Evolutionary conservation across 1,140 invertebrate species (phyloP), one percentile per base, ranked within the genome.

Genomic region (Ectropis grisescens): DNA sequence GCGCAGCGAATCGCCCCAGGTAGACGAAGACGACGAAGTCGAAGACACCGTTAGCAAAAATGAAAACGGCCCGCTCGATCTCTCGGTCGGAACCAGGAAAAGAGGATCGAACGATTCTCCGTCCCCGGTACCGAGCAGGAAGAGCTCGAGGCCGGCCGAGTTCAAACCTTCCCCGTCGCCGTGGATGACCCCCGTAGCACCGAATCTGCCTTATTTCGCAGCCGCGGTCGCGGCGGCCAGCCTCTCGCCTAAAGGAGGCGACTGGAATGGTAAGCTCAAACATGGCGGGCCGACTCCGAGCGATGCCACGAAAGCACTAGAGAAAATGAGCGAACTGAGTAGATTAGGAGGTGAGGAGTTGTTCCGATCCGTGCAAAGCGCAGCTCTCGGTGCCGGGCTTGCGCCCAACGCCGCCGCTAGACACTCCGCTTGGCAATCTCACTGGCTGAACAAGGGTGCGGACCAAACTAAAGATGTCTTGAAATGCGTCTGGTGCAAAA

Each of bases 401-500:
- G 82, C 47, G 46, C 80, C 79, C 0, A 68, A 71, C 8, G 80
- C 85, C 1, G 87, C 87, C 15, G 86, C 87, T 11, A 83, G 92
- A 5, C 92, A 93, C 65, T 93, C 91, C 48, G 91, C 95, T 2
- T 97, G 95, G 95, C 95, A 97, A 55, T 95, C 93, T 1, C 95
- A 97, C 52, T 97, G 95, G 95, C 79, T 96, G 2, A 96, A 95
- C 65, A 95, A 96, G 58, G 94, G 94, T 1, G 93, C 94, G 4
- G 94, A 96, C 52, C 93, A 95, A 46, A 94, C 93, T 1, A 94
- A 95, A 79, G 95, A 97, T 61, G 94, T 97, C 9, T 87, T 97
- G 2, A 96, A 96, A 69, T 97, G 95, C 72, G 95, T 97, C 2
- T 97, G 94, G 93, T 97, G 95, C 70, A 96, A 96, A 69, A 93